Evolutionary conservation across 2,113 vertebrate genomes (phyloP), one percentile per base, ranked within the genome.

Genomic region (Epinephelus lanceolatus): DNA sequence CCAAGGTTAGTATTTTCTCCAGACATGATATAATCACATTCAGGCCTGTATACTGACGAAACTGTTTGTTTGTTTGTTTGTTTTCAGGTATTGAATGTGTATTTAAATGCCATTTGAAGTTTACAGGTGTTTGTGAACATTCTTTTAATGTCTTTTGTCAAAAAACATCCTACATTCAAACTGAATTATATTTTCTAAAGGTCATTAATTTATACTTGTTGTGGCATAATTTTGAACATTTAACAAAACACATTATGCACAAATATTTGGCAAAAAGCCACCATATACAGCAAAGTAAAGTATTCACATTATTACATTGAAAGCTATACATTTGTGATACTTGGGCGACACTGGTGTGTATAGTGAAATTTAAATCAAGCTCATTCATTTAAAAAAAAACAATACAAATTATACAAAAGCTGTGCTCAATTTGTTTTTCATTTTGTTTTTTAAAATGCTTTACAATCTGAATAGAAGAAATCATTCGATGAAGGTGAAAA

Each of bases 1-100:
- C 83, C 63, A 93, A 96, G 96, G 96, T 97, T 91, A 93, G 80
- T 94, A 78, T 40, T 85, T 73, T 65, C 78, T 73, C 57, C 79
- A 52, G 65, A 78, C 17, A 63, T 63, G 2, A 67, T 5, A 7
- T n/a, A 30, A 53, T 65, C 25, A 53, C 33, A 78, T 25, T 67
- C 6, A 66, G 19, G 52, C 17, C 67, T 81, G 4, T 57, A 13
- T 76, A 55, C 8, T 37, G 6, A 37, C 33, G 6, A 37, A 37
- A 18, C 25, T 37, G 33, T 37, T 37, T 37, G 33, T 37, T 37
- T 4, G 62, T 5, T 13, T 68, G n/a, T 37, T 5, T 33, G 45
- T 37, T 40, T 11, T 49, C 17, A 67, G 18, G 62, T 60, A 45
- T 7, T 65, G 2, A 45, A 40, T 59, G 10, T 55, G 45, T 17